phyloP scores from a whole-genome alignment of 2,113 vertebrate species.

The Isichthys henryi region DNA sequence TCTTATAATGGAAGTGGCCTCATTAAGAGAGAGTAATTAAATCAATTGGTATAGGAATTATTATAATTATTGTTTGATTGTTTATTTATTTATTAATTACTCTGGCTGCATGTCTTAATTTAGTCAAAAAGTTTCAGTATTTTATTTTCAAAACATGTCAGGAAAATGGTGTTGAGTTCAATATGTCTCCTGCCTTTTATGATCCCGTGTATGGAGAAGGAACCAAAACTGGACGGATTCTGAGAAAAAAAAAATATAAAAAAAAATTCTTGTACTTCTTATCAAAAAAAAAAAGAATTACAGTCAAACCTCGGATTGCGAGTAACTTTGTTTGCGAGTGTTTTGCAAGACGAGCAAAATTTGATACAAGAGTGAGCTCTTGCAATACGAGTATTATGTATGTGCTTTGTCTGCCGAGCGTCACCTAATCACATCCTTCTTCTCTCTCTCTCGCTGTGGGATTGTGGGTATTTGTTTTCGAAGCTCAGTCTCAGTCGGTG shows the following conservation, averaged over 20 bases:
- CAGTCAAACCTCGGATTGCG: no score
- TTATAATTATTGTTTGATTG: not conserved
- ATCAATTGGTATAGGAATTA: not conserved
- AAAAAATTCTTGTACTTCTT: not conserved
- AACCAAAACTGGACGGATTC: not conserved
- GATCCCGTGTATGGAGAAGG: not conserved
- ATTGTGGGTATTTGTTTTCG: no score
- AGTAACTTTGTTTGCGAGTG: no score
- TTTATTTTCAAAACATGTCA: not conserved
- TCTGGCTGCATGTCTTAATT: not conserved
- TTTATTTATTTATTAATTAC: not conserved
- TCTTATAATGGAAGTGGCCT: not conserved
- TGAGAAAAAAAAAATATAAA: not conserved
- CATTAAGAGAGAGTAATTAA: not conserved
- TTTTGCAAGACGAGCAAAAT: no score
- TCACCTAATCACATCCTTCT: no score
- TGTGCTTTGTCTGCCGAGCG: no score
- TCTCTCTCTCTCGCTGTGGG: no score
- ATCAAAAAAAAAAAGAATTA: not conserved
- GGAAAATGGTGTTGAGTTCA: not conserved
- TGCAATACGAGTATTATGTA: no score
- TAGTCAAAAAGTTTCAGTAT: not conserved
- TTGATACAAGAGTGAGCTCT: no score
- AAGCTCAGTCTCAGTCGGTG: no score
- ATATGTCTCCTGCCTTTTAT: not conserved